These are phyloP conservation scores for Panagrolaimus sp. DNA, from an alignment of 1,140 invertebrate species.

Conservation along the genomic window DNA sequence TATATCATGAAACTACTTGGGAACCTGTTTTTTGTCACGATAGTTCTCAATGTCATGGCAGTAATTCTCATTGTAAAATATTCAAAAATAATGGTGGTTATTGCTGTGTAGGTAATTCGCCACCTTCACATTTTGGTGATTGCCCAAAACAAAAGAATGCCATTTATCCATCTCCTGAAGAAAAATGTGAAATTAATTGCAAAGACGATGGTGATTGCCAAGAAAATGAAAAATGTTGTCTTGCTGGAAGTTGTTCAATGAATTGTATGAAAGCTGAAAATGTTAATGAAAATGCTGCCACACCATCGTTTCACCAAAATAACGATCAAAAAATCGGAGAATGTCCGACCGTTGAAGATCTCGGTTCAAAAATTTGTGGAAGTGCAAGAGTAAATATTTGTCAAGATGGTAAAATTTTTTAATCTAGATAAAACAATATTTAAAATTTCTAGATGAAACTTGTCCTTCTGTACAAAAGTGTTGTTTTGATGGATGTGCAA, in stretches of 20 bases:
- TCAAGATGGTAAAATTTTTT: conserved; percentile 8
- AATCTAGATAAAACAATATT: neutral
- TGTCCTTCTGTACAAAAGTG: conserved; percentile 34
- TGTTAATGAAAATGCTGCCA: neutral
- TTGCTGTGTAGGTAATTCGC: conserved; percentile 36
- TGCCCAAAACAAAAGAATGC: conserved; percentile 28
- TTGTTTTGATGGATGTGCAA: conserved; percentile 49
- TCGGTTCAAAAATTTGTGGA: conserved; percentile 29
- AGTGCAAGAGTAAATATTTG: conserved; percentile 15
- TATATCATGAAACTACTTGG: conserved; percentile 27
- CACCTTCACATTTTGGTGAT: conserved; percentile 22
- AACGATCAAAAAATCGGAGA: conserved; percentile 19
- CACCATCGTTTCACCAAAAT: neutral
- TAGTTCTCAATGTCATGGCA: conserved; percentile 15
- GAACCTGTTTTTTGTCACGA: conserved; percentile 26
- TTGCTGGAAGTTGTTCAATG: conserved; percentile 28
- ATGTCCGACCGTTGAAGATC: conserved; percentile 24
- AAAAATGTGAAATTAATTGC: conserved; percentile 28
- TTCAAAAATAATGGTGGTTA: conserved; percentile 28
- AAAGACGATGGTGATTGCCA: conserved; percentile 34
- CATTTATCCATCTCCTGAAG: conserved; percentile 15
- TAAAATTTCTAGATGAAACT: conserved; percentile 13
- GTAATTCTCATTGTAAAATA: conserved; percentile 23
- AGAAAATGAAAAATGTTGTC: conserved; percentile 27
- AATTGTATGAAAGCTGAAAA: conserved; percentile 16